Conservation (phyloP, 1,140 invertebrate species). For the Cecropterus lyciades region DNA sequence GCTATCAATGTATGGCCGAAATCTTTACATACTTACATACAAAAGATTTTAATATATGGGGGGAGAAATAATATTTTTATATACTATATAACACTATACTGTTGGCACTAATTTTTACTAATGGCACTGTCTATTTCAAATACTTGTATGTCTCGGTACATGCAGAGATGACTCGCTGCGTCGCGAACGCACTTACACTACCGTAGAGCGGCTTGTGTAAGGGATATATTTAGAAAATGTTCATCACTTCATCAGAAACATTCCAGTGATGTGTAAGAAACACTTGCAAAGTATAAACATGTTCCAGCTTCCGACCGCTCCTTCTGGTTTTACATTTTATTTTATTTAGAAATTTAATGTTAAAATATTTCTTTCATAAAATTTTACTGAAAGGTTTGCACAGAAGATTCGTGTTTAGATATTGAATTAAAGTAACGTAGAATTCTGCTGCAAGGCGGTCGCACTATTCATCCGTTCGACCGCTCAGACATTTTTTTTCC, state of each 20-base stretch:
- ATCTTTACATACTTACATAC: no score
- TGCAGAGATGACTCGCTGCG: no score
- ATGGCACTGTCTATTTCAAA: no score
- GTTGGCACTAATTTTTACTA: no score
- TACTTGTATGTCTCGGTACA: no score
- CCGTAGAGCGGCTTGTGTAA: slow-evolving; percentile 8
- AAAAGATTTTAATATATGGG: no score
- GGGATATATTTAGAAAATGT: slow-evolving; percentile 14
- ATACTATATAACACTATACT: no score
- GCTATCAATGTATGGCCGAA: no score
- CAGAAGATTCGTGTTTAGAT: not conserved
- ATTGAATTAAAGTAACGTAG: not conserved
- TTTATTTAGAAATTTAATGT: no score
- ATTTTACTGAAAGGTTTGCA: not conserved
- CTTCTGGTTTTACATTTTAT: no score
- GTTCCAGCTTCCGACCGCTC: not conserved
- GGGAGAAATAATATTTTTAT: no score
- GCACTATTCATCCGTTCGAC: not conserved
- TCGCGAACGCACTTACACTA: not conserved
- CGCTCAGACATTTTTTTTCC: not conserved
- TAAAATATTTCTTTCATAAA: no score
- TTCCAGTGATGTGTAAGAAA: slow-evolving; percentile 47
- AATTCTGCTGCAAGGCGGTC: not conserved
- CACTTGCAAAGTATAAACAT: slow-evolving; percentile 41
- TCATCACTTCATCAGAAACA: slow-evolving; percentile 31